Percentiles rank a stretch among this genome's conserved stretches.
phyloP scores from a whole-genome alignment of 2,888 invertebrate genomes.

The Tholera decimalis region DNA sequence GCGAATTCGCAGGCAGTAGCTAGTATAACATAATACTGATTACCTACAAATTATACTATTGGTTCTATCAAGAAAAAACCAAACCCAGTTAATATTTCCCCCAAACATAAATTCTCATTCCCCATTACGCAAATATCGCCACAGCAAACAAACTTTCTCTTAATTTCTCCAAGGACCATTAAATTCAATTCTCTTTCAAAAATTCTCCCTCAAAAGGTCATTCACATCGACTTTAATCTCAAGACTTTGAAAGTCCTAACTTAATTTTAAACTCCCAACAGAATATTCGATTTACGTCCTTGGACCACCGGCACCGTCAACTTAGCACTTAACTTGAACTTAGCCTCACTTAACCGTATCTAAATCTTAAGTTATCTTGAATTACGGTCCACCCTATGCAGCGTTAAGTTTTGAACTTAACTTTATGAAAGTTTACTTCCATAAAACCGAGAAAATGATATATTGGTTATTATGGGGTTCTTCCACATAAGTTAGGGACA shows the following conservation, averaged over 20 bases:
- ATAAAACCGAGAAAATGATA: conserved; percentile 78
- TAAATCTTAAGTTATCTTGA: conserved; percentile 85
- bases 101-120: conserved; percentile 15
- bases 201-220: conserved; percentile 38
- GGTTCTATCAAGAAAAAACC: background rate
- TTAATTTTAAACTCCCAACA: conserved; percentile 71
- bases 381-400: conserved; percentile 79
- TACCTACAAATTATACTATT: background rate
- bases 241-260: conserved; percentile 57
- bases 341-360: conserved; percentile 81
- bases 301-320: conserved; percentile 69
- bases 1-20: no score
- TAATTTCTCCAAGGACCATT: conserved; percentile 18
- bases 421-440: conserved; percentile 76
- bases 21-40: no score
- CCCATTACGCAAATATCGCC: conserved; percentile 28
- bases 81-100: background rate
- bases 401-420: conserved; percentile 77
- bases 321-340: conserved; percentile 83
- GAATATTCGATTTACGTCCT: conserved; percentile 68
- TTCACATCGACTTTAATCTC: conserved; percentile 52
- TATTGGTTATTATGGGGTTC: conserved; percentile 67
- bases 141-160: conserved; percentile 46
- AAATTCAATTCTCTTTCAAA: conserved; percentile 38
- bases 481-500: conserved; percentile 32